Conservation (phyloP, 2,888 invertebrate species). For the Eupeodes luniger region DNA sequence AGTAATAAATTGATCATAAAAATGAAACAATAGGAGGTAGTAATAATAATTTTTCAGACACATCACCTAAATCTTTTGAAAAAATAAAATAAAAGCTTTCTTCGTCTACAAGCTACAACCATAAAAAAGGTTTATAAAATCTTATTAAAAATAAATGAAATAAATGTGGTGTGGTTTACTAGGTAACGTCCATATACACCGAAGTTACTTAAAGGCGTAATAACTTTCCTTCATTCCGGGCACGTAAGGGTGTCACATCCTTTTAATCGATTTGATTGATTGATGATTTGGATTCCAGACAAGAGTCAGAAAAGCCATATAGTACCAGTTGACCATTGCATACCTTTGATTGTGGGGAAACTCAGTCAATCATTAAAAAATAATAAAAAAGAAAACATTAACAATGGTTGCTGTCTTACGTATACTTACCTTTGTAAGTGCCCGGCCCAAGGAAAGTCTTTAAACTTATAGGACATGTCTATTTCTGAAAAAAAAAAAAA, state of each 20-base stretch:
- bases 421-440: neutral
- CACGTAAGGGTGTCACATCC: slow-evolving; percentile 69
- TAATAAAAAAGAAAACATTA: neutral
- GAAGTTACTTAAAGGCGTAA: slow-evolving; percentile 19
- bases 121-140: too few species aligned
- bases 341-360: slow-evolving; percentile 34
- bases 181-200: too few species aligned
- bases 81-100: neutral
- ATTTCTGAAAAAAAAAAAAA: slow-evolving; percentile 10
- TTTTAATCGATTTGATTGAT: slow-evolving; percentile 65
- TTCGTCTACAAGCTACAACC: neutral
- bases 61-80: neutral
- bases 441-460: slow-evolving; percentile 36
- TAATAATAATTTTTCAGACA: too few species aligned
- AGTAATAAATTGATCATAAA: too few species aligned
- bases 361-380: slow-evolving; percentile 9
- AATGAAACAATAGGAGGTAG: too few species aligned
- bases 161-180: neutral
- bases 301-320: slow-evolving; percentile 43
- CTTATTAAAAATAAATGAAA: slow-evolving; percentile 2
- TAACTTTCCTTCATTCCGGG: slow-evolving; percentile 42
- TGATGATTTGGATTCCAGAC: slow-evolving; percentile 68
- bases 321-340: slow-evolving; percentile 17
- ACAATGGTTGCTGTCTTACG: neutral
- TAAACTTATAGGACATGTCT: slow-evolving; percentile 33